These are phyloP conservation scores for Elephas maximus DNA, from an alignment of 2,113 vertebrate species.

Conservation along the genomic window DNA sequence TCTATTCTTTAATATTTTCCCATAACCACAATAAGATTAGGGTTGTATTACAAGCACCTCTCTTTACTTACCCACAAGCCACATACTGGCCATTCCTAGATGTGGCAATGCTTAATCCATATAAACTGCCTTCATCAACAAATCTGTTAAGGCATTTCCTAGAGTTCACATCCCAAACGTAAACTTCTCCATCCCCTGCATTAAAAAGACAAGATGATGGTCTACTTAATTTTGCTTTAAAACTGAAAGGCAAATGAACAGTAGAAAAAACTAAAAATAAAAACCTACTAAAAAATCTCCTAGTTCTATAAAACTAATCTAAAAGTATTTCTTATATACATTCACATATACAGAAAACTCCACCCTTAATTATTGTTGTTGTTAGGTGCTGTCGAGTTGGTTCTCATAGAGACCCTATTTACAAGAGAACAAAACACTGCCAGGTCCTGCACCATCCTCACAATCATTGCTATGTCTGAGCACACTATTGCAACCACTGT, in stretches of 20 bases:
- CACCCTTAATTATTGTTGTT: not conserved
- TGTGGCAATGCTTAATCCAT: slow-evolving; percentile 92
- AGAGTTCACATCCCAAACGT: slow-evolving; percentile 95
- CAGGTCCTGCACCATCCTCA: no score
- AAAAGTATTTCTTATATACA: slow-evolving; percentile 52
- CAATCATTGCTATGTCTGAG: no score
- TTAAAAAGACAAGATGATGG: not conserved
- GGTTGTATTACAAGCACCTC: not conserved
- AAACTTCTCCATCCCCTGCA: slow-evolving; percentile 95
- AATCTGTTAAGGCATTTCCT: slow-evolving; percentile 94
- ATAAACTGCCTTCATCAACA: slow-evolving; percentile 94
- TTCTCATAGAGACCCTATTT: no score
- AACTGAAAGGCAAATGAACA: not conserved
- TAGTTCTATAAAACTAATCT: not conserved
- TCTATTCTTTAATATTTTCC: not conserved
- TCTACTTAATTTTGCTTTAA: slow-evolving; percentile 57
- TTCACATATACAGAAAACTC: not conserved
- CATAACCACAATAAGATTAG: not conserved
- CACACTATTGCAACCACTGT: no score
- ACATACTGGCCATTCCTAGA: slow-evolving; percentile 94
- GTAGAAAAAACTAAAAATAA: not conserved
- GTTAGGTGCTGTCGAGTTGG: no score
- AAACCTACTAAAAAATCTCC: not conserved
- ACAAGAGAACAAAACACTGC: no score
- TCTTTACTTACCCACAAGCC: slow-evolving; percentile 95